Base-by-base conservation (phyloP, 2,113 vertebrate species). In the Gambusia affinis region DNA sequence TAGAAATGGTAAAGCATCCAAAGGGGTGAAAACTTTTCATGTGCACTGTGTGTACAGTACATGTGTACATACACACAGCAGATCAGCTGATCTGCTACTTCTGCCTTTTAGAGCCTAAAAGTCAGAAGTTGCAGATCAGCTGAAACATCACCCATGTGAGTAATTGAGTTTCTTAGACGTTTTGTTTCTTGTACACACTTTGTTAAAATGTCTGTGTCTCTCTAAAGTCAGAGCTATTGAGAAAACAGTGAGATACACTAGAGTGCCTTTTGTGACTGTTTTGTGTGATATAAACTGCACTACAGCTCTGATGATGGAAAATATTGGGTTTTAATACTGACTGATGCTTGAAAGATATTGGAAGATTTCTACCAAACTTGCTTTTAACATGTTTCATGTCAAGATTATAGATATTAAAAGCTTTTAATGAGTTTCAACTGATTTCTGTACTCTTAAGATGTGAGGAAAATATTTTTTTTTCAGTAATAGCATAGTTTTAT, bases 181-280 rank as follows among this genome's bases (percentile, higher is more conserved):
- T 8, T 3, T 57, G 17, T 57, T 24, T n/a, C 22, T 57, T 2
- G 24, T 57, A 57, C 51, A 24, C 22, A 24, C 47, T n/a, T 24
- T 73, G 11, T 0, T 12, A 4, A 2, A n/a, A 61, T 37, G 14
- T 69, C 30, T 29, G 24, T 60, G 12, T 82, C 44, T 69, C 35
- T 73, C 17, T 70, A 70, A 64, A 61, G 27, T 75, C 70, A 64
- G 35, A 67, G 67, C 79, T 64, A 63, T 75, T 87, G 80, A 79
- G 28, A 64, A 54, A 75, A 63, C 61, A 72, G 65, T 64, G 39
- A 15, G 39, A 15, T 24, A 51, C 75, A 78, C 68, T 67, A 67
- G 44, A 77, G 72, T 0, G 76, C 73, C 71, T 70, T 70, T 77
- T 69, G 29, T 70, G 80, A 84, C 76, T 88, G 39, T 77, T 74